phyloP scores from a whole-genome alignment of 2,113 vertebrate genomes.

The Neoarius graeffei region DNA sequence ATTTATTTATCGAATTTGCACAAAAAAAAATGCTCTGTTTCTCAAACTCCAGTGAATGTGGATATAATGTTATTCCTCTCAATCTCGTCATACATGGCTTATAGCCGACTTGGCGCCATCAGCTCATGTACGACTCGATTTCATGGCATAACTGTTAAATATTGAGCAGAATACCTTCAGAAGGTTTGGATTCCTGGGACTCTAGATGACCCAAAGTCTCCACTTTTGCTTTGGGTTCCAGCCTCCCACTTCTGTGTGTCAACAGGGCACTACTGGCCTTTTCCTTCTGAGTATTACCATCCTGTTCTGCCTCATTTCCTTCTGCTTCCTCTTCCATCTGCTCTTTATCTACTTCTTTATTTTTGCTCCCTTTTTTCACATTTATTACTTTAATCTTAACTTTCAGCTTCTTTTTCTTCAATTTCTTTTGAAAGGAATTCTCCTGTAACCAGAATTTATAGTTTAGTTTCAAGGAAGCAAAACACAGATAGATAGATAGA shows the following conservation, averaged over 20 bases:
- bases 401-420: constrained; percentile 70
- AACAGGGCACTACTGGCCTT: constrained; percentile 63
- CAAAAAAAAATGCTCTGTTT: no score
- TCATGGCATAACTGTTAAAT: no score
- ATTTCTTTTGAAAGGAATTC: constrained; percentile 60
- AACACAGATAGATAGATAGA: neutral
- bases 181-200: constrained; percentile 41
- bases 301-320: constrained; percentile 58
- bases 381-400: constrained; percentile 58
- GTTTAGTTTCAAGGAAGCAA: neutral
- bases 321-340: constrained; percentile 45
- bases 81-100: no score
- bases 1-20: no score
- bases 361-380: constrained; percentile 35
- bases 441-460: constrained; percentile 62
- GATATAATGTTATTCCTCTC: no score
- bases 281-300: constrained; percentile 57
- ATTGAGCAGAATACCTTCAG: constrained; percentile 62
- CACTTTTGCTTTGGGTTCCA: constrained; percentile 63
- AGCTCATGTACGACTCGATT: no score
- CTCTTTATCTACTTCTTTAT: constrained; percentile 25
- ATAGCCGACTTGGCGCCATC: no score
- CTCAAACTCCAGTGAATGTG: no score
- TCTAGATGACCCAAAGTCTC: constrained; percentile 57
- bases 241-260: constrained; percentile 56